A percentile compares a stretch with the other conserved stretches of the same genome.
Conservation (phyloP, 1,140 invertebrate genomes). For the Camponotus pennsylvanicus region DNA sequence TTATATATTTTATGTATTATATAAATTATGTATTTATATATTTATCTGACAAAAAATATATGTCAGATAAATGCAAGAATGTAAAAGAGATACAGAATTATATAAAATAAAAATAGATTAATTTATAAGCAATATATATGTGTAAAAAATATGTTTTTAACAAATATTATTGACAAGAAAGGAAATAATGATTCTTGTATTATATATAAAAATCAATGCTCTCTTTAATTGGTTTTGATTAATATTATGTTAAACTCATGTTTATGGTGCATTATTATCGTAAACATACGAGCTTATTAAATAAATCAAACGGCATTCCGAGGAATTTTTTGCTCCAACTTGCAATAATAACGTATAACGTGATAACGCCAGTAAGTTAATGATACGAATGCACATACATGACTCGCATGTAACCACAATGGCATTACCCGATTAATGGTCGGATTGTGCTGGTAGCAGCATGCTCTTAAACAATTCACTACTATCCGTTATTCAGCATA, state of each 20-base stretch:
- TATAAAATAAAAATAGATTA: not conserved
- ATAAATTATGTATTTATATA: no score
- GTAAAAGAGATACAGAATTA: not conserved
- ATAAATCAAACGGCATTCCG: not conserved
- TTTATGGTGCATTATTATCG: not conserved
- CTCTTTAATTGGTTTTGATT: not conserved
- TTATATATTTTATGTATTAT: no score
- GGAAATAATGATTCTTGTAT: not conserved
- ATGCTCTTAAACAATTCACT: not conserved
- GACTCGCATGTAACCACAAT: conserved; percentile 21
- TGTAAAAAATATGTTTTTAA: not conserved
- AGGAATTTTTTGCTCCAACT: not conserved
- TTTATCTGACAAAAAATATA: not conserved
- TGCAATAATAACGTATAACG: not conserved
- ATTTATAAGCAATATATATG: not conserved
- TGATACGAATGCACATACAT: conserved; percentile 23
- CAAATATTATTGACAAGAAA: not conserved
- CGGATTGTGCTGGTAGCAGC: conserved; percentile 47
- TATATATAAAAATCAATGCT: not conserved
- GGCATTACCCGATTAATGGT: conserved; percentile 55
- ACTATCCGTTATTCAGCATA: not conserved
- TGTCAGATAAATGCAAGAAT: not conserved
- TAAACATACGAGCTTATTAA: not conserved
- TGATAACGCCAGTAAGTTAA: conserved; percentile 51
- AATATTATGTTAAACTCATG: not conserved